Base-by-base conservation (phyloP, 2,888 invertebrate genomes). In the Hedychridium roseum region DNA sequence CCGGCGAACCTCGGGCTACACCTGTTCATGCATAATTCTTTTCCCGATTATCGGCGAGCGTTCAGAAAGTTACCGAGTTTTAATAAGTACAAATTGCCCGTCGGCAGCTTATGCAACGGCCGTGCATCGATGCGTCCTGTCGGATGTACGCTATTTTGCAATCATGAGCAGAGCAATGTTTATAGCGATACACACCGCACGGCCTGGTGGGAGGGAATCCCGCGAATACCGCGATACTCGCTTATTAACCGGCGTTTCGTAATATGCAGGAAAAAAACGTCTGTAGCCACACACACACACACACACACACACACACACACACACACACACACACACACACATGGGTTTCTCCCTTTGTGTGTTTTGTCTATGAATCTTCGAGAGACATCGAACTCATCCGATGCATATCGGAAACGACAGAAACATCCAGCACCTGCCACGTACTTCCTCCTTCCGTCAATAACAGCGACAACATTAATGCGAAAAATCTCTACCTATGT, bases 91-190 rank as follows among this genome's bases (percentile, higher is more conserved):
- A 50, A 56, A 58, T 60, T 45, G 27, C n/a, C n/a, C 42, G 52
- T 51, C 48, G 37, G 46, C 32, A 39, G 50, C 60, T 35, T 43
- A 27, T 21, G 37, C 30, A 40, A 40, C 16, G 15, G 52, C 53
- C 51, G 65, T 64, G 70, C 71, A 70, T 65, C 69, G 74, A 65
- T 70, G 74, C 73, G 64, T 74, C 68, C 60, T 57, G 70, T 76
- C 76, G 75, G 78, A 78, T 77, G 76, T 76, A 66, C 70, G 75
- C 70, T 70, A 74, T 78, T 76, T 77, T 70, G 74, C 69, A 77
- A 77, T 77, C 71, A 76, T 68, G 66, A 73, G 62, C 64, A 66
- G 73, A 74, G 73, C 70, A 73, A 74, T 75, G 67, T 74, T 74
- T 76, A 75, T 66, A 64, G 62, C 68, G 66, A 66, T 64, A 55